Conservation (phyloP, 2,113 vertebrate species). For the Sander lucioperca region DNA sequence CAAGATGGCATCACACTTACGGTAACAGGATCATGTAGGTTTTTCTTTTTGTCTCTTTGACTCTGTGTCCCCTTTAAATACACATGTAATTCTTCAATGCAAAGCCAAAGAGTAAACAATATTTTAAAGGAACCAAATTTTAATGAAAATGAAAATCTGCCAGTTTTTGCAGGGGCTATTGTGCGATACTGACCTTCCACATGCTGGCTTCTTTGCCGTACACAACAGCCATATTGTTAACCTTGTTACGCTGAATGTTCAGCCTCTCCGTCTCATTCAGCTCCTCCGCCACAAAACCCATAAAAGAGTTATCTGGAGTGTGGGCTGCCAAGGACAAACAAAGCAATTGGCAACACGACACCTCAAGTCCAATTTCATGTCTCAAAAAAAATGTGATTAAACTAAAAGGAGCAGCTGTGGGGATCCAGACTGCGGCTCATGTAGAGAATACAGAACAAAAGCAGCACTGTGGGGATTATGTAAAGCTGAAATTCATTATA, state of each 20-base stretch:
- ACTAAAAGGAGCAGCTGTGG: constrained; percentile 15
- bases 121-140: neutral
- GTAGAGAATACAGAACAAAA: constrained; percentile 16
- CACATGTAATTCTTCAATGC: neutral
- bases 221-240: constrained; percentile 94
- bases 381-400: constrained; percentile 18
- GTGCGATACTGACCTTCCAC: constrained; percentile 91
- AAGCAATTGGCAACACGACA: constrained; percentile 32
- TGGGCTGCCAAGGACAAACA: constrained; percentile 87
- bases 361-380: constrained; percentile 39
- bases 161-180: neutral
- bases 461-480: neutral
- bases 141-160: too few relatives aligned
- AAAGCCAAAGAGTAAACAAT: neutral
- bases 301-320: constrained; percentile 98
- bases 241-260: constrained; percentile 90
- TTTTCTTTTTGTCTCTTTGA: neutral
- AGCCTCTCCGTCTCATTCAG: constrained; percentile 91
- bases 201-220: constrained; percentile 97
- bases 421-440: neutral
- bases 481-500: neutral
- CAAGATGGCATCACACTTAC: neutral
- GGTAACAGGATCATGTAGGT: neutral
- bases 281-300: constrained; percentile 98
- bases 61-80: neutral